Evolutionary conservation across 2,797 vertebrate species (phyloP).

Genomic region (Cynodonichthys magdalenae): DNA sequence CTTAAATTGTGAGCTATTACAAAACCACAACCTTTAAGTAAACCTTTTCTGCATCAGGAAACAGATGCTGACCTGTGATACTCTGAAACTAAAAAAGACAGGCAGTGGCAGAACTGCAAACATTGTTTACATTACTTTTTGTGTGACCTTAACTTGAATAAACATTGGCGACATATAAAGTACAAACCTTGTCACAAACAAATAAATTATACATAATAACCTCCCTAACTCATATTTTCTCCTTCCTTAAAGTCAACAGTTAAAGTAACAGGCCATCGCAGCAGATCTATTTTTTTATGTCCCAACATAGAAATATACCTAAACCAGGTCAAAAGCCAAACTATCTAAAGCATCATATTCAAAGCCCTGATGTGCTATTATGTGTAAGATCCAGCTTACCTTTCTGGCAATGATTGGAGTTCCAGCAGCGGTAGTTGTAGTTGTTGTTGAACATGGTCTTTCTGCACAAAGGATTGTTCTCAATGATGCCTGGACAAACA

Average conservation of each 20-base stretch:
- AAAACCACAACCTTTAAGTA: conserved; percentile 5
- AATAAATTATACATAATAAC: conserved; percentile 23
- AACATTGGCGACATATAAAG: conserved; percentile 34
- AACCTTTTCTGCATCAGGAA: background rate
- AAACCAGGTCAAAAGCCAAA: conserved; percentile 21
- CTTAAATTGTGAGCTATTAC: background rate
- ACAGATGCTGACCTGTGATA: conserved; percentile 6
- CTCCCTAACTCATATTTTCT: background rate
- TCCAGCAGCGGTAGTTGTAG: conserved; percentile 97
- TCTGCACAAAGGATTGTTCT: conserved; percentile 87
- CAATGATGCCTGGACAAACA: conserved; percentile 93
- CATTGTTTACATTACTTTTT: conserved; percentile 9
- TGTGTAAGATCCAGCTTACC: conserved; percentile 80
- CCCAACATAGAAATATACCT: conserved; percentile 23
- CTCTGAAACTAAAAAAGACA: conserved; percentile 6
- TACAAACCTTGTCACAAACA: conserved; percentile 25
- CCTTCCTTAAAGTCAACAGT: conserved; percentile 12
- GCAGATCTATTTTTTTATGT: conserved; percentile 10
- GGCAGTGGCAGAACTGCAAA: conserved; percentile 1
- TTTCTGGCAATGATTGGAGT: conserved; percentile 95
- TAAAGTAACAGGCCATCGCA: conserved; percentile 26
- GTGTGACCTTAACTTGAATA: conserved; percentile 15
- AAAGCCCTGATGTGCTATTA: conserved; percentile 28
- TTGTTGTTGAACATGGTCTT: conserved; percentile 94
- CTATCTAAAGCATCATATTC: conserved; percentile 21